Percentiles rank a stretch among this genome's conserved stretches.
These are phyloP conservation scores for Baronia brevicornis DNA, from an alignment of 2,888 invertebrate genomes.

Conservation along the genomic window DNA sequence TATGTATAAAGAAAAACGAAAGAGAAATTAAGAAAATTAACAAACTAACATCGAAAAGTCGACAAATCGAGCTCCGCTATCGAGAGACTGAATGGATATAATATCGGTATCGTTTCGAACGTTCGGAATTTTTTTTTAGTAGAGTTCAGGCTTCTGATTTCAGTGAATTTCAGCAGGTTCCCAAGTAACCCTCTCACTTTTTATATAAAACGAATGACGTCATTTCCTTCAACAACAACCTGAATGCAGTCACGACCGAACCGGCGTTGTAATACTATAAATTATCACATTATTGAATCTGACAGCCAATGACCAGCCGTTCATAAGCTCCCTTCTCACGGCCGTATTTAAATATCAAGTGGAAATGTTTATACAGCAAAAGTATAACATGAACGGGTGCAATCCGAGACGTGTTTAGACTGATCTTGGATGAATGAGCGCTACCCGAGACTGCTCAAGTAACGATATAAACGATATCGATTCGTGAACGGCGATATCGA, in stretches of 20 bases:
- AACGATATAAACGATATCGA: constrained; percentile 12
- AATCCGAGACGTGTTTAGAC: constrained; percentile 64
- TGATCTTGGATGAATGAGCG: constrained; percentile 63
- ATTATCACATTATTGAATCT: constrained; percentile 11
- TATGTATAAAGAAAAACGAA: too few species aligned
- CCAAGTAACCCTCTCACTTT: too few species aligned
- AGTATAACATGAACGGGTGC: constrained; percentile 43
- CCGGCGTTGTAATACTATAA: background rate
- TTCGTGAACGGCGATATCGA: constrained; percentile 11
- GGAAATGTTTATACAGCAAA: constrained; percentile 49
- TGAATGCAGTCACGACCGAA: constrained; percentile 3
- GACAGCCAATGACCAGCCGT: constrained; percentile 4
- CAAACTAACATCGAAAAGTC: too few species aligned
- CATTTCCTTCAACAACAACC: constrained; percentile 4
- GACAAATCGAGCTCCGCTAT: too few species aligned
- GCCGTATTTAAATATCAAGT: constrained; percentile 57
- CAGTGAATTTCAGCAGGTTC: constrained; percentile 16
- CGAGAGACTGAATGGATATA: too few species aligned
- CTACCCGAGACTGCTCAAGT: constrained; percentile 30
- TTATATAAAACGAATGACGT: constrained; percentile 3
- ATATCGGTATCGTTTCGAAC: too few species aligned
- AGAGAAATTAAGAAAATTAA: too few species aligned
- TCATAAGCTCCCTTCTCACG: constrained; percentile 39
- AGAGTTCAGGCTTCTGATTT: too few species aligned
- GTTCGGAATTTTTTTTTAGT: too few species aligned